Base-by-base conservation (phyloP, 1,140 invertebrate genomes). In the Orius insidiosus region DNA sequence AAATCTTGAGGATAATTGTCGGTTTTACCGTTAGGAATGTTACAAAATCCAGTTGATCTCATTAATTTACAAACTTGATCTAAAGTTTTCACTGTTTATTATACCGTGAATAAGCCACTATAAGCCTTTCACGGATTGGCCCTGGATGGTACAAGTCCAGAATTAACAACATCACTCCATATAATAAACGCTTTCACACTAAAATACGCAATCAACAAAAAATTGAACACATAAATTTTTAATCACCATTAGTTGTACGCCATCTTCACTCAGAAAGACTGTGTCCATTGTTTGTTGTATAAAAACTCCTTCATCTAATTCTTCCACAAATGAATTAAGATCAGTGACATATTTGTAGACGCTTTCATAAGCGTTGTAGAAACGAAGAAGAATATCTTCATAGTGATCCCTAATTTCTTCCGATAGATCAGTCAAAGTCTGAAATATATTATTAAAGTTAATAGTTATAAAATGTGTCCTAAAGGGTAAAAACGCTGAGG, bases 41-140 rank as follows among this genome's bases (percentile, higher is more conserved):
- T 61, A 46, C 66, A 66, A 58, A 77, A 88, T 15, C 87, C 89
- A 9, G 90, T 96, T 46, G 87, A 88, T 41, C 92, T 67, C 4
- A 97, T 62, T 14, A 98, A 65, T 66, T 90, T 86, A 59, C 90
- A 96, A n/a, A 97, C 85, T 67, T 95, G 89, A 66, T 98, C 92
- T 39, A 97, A 78, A 64, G 85, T 85, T 11, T 81, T 88, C 55
- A 86, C 82, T 46, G 76, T 76, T 53, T n/a, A n/a, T 84, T 86
- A 57, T 93, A 90, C 48, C 94, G 71, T 60, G 94, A 92, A 64
- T 94, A 94, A 11, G 90, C 85, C 2, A 98, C 90, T 39, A 98
- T 66, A 45, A 98, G 71, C 53, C 86, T 73, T 65, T 98, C 94
- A 52, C 93, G 69, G 13, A 94, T 67, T 49, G 70, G 59, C 5